Conservation (phyloP, 2,797 vertebrate species). For the Siniperca undulata region DNA sequence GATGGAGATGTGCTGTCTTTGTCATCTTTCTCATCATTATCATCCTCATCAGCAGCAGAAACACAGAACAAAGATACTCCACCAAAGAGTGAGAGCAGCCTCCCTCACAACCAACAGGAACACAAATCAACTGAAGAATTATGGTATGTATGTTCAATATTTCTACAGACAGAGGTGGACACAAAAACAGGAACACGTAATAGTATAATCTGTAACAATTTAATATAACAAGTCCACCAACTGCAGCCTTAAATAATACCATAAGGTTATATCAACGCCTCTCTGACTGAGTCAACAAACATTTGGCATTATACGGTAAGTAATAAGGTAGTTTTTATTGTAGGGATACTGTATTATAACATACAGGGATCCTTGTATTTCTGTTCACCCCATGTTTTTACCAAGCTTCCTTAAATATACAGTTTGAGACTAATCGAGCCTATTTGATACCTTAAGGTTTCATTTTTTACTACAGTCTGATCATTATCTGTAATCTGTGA, state of each 20-base stretch:
- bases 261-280: neutral
- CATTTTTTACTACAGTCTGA: neutral
- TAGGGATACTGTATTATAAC: neutral
- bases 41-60: slow-evolving; percentile 39
- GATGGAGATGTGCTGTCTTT: slow-evolving; percentile 70
- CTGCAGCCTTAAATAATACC: neutral
- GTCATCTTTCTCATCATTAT: slow-evolving; percentile 59
- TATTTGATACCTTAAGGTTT: neutral
- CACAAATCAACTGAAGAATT: slow-evolving; percentile 52
- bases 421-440: neutral
- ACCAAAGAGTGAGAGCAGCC: slow-evolving; percentile 32
- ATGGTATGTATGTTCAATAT: slow-evolving; percentile 63
- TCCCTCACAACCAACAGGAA: slow-evolving; percentile 41
- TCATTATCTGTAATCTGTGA: neutral
- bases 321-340: neutral
- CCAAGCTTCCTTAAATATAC: neutral
- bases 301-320: neutral
- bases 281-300: neutral
- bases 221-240: too few relatives aligned
- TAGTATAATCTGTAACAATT: neutral
- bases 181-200: slow-evolving; percentile 25
- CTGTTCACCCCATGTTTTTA: neutral
- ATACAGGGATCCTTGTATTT: neutral
- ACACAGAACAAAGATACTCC: slow-evolving; percentile 33
- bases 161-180: neutral